Conservation (phyloP, 2,113 vertebrate genomes). For the Lota lota region DNA sequence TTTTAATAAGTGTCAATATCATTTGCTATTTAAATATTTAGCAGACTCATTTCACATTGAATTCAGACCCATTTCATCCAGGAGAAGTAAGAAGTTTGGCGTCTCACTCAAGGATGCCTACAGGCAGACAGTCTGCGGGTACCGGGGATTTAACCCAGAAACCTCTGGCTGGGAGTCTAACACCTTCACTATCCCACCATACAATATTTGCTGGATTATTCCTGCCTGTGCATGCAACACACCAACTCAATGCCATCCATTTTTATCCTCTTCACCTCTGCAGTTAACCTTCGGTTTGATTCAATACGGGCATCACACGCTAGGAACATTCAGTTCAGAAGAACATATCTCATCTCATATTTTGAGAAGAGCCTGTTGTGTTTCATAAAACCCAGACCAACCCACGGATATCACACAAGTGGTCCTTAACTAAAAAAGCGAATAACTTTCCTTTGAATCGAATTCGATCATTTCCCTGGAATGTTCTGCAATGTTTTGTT, state of each 20-base stretch:
- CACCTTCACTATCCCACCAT: too few relatives aligned
- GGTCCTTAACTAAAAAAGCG: conserved; percentile 17
- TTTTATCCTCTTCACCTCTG: conserved; percentile 22
- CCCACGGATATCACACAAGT: conserved; percentile 39
- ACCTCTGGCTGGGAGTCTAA: too few relatives aligned
- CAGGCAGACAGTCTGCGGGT: not conserved
- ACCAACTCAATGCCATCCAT: conserved; percentile 10
- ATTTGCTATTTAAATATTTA: too few relatives aligned
- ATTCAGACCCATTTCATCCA: too few relatives aligned
- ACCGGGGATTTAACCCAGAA: too few relatives aligned
- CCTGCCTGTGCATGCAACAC: not conserved
- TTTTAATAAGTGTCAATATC: too few relatives aligned
- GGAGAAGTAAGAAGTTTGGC: not conserved
- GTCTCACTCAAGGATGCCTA: not conserved
- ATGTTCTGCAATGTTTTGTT: not conserved
- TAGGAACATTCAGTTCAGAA: conserved; percentile 18
- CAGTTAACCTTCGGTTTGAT: conserved; percentile 12
- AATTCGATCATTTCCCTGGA: not conserved
- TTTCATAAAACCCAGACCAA: conserved; percentile 31
- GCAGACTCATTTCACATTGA: too few relatives aligned
- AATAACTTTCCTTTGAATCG: conserved; percentile 16
- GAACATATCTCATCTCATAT: conserved; percentile 16
- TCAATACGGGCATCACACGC: conserved; percentile 15
- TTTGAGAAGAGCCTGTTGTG: conserved; percentile 17
- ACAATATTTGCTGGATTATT: too few relatives aligned